A percentile compares a stretch with the other conserved stretches of the same genome.
phyloP scores from a whole-genome alignment of 1,140 invertebrate species.

The Teleogryllus occipitalis region DNA sequence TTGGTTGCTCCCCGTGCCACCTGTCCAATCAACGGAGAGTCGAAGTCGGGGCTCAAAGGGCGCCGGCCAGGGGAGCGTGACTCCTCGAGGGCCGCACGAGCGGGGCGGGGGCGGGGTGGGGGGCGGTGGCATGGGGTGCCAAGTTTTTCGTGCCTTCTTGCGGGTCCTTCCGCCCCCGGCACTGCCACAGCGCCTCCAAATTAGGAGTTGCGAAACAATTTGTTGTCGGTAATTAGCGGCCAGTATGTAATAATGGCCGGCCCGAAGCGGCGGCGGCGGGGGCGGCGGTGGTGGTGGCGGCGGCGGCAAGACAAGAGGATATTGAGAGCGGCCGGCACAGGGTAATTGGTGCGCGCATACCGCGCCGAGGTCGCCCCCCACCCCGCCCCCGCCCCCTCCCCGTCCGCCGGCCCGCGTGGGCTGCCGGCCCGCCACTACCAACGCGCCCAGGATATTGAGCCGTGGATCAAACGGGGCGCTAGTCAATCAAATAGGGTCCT shows the following conservation, averaged over 20 bases:
- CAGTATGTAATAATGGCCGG: background rate
- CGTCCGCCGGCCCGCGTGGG: too few relatives aligned
- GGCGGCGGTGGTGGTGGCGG: too few relatives aligned
- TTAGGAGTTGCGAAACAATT: conserved; percentile 4
- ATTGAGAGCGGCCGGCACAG: background rate
- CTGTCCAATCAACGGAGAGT: too few relatives aligned
- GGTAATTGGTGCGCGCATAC: conserved; percentile 3
- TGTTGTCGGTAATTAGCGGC: conserved; percentile 3
- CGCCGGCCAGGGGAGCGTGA: too few relatives aligned
- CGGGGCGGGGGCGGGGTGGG: too few relatives aligned
- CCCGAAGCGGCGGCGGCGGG: background rate
- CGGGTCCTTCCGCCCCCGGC: background rate
- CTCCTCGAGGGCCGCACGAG: background rate
- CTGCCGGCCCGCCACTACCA: background rate
- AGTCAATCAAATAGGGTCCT: background rate
- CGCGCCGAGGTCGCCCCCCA: background rate
- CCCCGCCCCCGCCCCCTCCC: too few relatives aligned
- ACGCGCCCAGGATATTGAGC: background rate
- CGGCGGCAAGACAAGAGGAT: background rate
- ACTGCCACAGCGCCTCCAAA: background rate
- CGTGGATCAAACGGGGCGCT: background rate
- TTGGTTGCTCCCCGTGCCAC: too few relatives aligned
- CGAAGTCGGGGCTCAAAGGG: too few relatives aligned
- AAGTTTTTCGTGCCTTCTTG: background rate
- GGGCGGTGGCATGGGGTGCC: background rate